These are phyloP conservation scores for Nemotelus pantherinus DNA, from an alignment of 2,888 invertebrate genomes.

Conservation along the genomic window DNA sequence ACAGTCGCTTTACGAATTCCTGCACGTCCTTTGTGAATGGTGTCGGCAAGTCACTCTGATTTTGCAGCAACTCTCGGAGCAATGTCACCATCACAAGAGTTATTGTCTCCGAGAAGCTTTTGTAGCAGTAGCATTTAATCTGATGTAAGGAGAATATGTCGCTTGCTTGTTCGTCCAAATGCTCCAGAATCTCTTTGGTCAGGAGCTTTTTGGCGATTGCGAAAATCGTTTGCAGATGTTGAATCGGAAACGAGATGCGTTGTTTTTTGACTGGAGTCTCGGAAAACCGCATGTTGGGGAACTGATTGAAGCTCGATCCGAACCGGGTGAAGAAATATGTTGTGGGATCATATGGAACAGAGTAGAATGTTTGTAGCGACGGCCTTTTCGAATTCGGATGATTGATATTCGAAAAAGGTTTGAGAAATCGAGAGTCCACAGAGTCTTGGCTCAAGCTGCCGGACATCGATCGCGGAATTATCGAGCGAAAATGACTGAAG, in stretches of 20 bases:
- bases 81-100: slow-evolving; percentile 93
- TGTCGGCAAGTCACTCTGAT: slow-evolving; percentile 87
- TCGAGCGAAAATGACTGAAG: slow-evolving; percentile 81
- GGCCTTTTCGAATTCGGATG: slow-evolving; percentile 55
- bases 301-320: slow-evolving; percentile 93
- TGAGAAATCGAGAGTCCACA: slow-evolving; percentile 61
- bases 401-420: slow-evolving; percentile 11
- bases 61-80: slow-evolving; percentile 87
- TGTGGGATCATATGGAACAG: slow-evolving; percentile 80
- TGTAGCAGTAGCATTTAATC: slow-evolving; percentile 88
- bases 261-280: slow-evolving; percentile 75
- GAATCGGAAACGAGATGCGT: slow-evolving; percentile 70
- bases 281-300: slow-evolving; percentile 81
- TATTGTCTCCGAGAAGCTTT: slow-evolving; percentile 93
- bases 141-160: slow-evolving; percentile 80
- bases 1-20: slow-evolving; percentile 89
- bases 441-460: slow-evolving; percentile 79
- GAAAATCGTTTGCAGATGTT: slow-evolving; percentile 82
- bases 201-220: slow-evolving; percentile 84
- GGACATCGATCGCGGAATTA: slow-evolving; percentile 91
- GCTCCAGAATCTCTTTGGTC: slow-evolving; percentile 82
- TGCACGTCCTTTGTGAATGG: slow-evolving; percentile 94
- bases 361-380: slow-evolving; percentile 67
- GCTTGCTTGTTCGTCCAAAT: slow-evolving; percentile 84
- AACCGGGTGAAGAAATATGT: slow-evolving; percentile 91